Conservation (phyloP, 2,113 vertebrate genomes). For the Hyperopisus bebe region DNA sequence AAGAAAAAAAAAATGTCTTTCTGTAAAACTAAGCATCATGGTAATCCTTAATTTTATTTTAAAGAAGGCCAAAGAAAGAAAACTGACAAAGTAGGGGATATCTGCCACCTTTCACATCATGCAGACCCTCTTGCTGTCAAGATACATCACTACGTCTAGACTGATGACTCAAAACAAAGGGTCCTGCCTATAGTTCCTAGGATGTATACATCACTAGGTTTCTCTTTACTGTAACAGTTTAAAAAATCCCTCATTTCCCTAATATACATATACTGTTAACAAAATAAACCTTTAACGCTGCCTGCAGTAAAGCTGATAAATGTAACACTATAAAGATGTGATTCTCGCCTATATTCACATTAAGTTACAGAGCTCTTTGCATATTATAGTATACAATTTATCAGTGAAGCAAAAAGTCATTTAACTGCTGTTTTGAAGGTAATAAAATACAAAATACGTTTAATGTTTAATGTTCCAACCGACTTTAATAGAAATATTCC, state of each 20-base stretch:
- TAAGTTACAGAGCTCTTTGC: neutral
- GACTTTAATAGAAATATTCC: conserved; percentile 35
- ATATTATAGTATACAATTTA: conserved; percentile 13
- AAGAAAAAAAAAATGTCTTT: conserved; percentile 38
- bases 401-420: conserved; percentile 5
- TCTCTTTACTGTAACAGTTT: conserved; percentile 31
- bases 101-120: conserved; percentile 54
- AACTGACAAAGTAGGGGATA: conserved; percentile 56
- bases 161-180: conserved; percentile 19
- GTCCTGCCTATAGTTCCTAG: conserved; percentile 40
- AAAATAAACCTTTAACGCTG: conserved; percentile 40
- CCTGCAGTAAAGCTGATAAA: conserved; percentile 39
- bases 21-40: conserved; percentile 36
- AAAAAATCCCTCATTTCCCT: conserved; percentile 45
- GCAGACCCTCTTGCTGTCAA: conserved; percentile 57
- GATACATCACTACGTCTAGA: conserved; percentile 30
- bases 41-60: conserved; percentile 52
- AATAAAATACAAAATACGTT: conserved; percentile 28
- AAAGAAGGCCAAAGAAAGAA: conserved; percentile 41
- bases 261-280: conserved; percentile 53
- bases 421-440: conserved; percentile 17
- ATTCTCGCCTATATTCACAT: conserved; percentile 21
- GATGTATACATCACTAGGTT: conserved; percentile 51
- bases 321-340: conserved; percentile 32
- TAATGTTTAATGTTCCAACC: conserved; percentile 12